These are phyloP conservation scores for Oreohelix idahoensis DNA, from an alignment of 1,140 invertebrate genomes.

Conservation along the genomic window DNA sequence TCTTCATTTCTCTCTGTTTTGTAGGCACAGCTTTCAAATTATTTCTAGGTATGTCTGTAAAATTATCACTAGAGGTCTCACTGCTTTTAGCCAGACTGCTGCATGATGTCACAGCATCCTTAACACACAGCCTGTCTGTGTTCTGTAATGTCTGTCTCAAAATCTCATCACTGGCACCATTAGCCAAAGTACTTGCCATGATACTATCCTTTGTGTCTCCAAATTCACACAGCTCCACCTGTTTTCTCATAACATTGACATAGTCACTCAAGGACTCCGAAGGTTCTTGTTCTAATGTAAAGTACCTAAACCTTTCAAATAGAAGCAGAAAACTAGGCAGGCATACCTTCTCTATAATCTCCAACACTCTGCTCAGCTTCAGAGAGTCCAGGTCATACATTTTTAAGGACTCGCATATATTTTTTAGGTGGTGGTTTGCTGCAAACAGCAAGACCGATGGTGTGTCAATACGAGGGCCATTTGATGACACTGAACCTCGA, in stretches of 20 bases:
- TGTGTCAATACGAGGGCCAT: not conserved
- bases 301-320: constrained; percentile 28
- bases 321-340: constrained; percentile 20
- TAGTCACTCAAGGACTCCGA: constrained; percentile 15
- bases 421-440: not conserved
- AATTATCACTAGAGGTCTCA: not conserved
- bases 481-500: not conserved
- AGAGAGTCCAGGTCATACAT: not conserved
- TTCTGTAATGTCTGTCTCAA: constrained; percentile 16
- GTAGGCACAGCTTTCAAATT: not conserved
- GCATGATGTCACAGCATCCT: constrained; percentile 8
- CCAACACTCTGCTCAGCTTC: not conserved
- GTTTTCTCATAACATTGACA: constrained; percentile 18
- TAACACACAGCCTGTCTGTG: not conserved
- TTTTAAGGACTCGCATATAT: not conserved
- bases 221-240: constrained; percentile 24
- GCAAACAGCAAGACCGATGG: constrained; percentile 24
- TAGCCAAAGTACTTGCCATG: constrained; percentile 8
- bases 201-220: constrained; percentile 11
- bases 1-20: not conserved
- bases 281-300: constrained; percentile 9
- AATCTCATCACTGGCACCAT: constrained; percentile 20
- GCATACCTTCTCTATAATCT: constrained; percentile 20
- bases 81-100: not conserved
- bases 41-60: not conserved